Conservation (phyloP, 2,888 invertebrate genomes). For the Andrena fulva region DNA sequence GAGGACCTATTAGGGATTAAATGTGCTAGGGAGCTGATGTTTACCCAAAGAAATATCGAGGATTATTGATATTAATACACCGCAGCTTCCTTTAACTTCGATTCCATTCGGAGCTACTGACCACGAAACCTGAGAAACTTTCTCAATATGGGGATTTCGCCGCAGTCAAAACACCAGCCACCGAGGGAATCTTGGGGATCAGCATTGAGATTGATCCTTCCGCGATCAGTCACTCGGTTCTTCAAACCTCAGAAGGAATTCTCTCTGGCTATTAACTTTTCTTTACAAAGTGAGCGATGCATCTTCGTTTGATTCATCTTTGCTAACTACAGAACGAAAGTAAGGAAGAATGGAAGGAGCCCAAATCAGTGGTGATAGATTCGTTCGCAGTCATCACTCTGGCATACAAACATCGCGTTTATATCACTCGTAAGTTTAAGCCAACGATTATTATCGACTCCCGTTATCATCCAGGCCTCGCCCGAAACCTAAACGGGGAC, state of each 20-base stretch:
- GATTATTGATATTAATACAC: conserved; percentile 19
- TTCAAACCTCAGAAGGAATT: not conserved
- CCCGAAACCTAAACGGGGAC: conserved; percentile 53
- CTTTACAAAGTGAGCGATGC: too few species aligned
- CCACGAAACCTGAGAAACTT: conserved; percentile 66
- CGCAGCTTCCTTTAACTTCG: not conserved
- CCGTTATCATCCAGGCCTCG: conserved; percentile 58
- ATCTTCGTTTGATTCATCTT: too few species aligned
- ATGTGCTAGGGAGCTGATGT: conserved; percentile 6
- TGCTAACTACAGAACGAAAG: not conserved
- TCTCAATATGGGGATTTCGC: conserved; percentile 60
- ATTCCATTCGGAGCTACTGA: not conserved
- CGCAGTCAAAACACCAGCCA: conserved; percentile 49
- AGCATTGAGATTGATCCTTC: conserved; percentile 45
- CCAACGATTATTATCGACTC: conserved; percentile 66
- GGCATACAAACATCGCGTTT: not conserved
- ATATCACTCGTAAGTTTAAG: conserved; percentile 25
- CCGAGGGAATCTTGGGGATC: conserved; percentile 31
- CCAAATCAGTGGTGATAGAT: not conserved
- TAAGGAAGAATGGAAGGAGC: not conserved
- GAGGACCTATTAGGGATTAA: conserved; percentile 30
- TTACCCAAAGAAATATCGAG: conserved; percentile 7
- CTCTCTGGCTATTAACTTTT: too few species aligned
- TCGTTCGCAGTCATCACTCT: not conserved
- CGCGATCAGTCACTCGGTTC: conserved; percentile 66